Evolutionary conservation across 2,797 vertebrate genomes (phyloP).

Genomic region (Todus mexicanus): DNA sequence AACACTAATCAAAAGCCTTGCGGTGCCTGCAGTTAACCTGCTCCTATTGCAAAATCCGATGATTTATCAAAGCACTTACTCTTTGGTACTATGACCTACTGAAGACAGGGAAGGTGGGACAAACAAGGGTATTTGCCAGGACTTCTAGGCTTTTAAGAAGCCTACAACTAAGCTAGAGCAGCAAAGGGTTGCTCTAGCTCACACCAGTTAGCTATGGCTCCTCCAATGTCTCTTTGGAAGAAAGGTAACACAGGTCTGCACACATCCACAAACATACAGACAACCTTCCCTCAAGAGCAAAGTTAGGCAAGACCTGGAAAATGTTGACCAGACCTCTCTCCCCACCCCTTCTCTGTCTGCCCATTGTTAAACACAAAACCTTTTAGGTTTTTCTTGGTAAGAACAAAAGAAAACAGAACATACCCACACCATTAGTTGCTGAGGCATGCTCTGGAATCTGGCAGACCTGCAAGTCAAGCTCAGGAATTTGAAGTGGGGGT

Average conservation of each 20-base stretch:
- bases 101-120: not conserved
- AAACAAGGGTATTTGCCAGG: not conserved
- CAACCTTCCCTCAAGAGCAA: not conserved
- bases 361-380: not conserved
- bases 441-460: not conserved
- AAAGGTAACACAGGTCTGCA: not conserved
- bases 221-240: not conserved
- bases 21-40: not conserved
- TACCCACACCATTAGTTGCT: not conserved
- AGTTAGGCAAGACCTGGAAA: not conserved
- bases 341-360: not conserved
- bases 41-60: not conserved
- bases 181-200: not conserved
- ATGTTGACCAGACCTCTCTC: not conserved
- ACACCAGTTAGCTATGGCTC: not conserved
- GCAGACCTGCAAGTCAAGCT: not conserved
- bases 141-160: not conserved
- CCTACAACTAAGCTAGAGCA: not conserved
- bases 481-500: not conserved
- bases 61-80: not conserved
- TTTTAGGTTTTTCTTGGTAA: not conserved
- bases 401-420: not conserved
- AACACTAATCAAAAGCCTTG: not conserved
- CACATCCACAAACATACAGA: rapidly evolving
- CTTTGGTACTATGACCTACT: not conserved